Conservation (phyloP, 2,113 vertebrate species). For the Daboia siamensis region DNA sequence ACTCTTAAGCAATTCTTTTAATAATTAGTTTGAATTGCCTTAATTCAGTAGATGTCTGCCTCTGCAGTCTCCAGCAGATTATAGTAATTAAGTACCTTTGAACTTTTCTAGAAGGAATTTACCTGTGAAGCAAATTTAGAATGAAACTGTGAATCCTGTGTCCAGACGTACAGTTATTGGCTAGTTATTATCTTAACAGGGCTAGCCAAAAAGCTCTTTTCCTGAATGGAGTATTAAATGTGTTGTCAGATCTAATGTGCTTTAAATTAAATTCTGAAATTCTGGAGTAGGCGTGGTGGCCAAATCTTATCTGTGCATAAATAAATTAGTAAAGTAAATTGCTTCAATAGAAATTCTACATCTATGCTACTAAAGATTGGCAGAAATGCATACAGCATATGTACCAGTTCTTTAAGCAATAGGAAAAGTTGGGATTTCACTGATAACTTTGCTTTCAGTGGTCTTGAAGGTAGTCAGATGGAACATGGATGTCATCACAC, state of each 20-base stretch:
- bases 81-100: neutral
- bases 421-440: neutral
- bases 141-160: neutral
- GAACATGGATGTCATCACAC: neutral
- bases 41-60: slow-evolving; percentile 32
- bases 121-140: slow-evolving; percentile 20
- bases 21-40: slow-evolving; percentile 9
- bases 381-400: neutral
- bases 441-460: neutral
- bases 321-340: neutral
- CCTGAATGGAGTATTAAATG: neutral
- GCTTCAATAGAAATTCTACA: neutral
- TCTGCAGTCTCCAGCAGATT: slow-evolving; percentile 4
- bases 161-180: neutral
- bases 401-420: neutral
- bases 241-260: neutral
- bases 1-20: neutral
- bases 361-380: neutral
- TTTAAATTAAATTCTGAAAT: neutral
- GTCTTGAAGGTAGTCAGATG: neutral
- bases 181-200: slow-evolving; percentile 63
- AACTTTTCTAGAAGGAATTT: slow-evolving; percentile 49
- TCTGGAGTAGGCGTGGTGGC: neutral
- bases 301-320: neutral
- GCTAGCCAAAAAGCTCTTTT: slow-evolving; percentile 38